Evolutionary conservation across 2,797 vertebrate species (phyloP).

Genomic region (Danio kyathit): DNA sequence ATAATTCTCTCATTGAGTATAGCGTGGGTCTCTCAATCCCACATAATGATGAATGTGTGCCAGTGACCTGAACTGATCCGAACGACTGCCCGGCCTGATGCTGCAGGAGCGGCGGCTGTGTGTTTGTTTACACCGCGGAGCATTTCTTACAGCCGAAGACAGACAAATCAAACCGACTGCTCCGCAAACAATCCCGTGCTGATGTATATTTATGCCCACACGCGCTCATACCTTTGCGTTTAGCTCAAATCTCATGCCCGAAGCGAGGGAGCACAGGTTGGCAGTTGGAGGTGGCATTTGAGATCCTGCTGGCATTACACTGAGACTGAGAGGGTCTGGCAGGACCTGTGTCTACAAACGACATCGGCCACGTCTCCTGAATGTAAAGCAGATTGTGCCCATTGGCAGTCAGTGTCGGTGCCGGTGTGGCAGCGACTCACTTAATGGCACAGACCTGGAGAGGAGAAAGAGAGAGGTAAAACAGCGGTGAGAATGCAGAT

Average conservation of each 20-base stretch:
- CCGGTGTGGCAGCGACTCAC: conserved; percentile 30
- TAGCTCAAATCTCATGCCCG: conserved; percentile 17
- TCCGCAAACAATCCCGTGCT: conserved; percentile 5
- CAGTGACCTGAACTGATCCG: background rate
- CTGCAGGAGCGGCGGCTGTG: background rate
- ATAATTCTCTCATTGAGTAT: conserved; percentile 62
- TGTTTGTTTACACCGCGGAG: conserved; percentile 48
- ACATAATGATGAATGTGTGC: conserved; percentile 53
- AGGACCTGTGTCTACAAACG: conserved; percentile 38
- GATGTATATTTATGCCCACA: conserved; percentile 25
- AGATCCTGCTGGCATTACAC: conserved; percentile 46
- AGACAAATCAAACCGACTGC: conserved; percentile 39
- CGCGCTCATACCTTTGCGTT: background rate
- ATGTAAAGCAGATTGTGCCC: conserved; percentile 43
- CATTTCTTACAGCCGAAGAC: conserved; percentile 42
- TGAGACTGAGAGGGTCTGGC: conserved; percentile 41
- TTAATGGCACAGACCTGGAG: conserved; percentile 48
- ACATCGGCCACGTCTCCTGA: conserved; percentile 30
- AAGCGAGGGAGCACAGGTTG: conserved; percentile 14
- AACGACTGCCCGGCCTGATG: no score
- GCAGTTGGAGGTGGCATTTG: conserved; percentile 24
- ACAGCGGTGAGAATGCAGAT: no score
- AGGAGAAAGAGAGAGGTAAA: background rate
- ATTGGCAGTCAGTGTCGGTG: conserved; percentile 14
- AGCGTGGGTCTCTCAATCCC: conserved; percentile 28